phyloP scores from a whole-genome alignment of 2,113 vertebrate genomes.

The Ibidorhyncha struthersii region DNA sequence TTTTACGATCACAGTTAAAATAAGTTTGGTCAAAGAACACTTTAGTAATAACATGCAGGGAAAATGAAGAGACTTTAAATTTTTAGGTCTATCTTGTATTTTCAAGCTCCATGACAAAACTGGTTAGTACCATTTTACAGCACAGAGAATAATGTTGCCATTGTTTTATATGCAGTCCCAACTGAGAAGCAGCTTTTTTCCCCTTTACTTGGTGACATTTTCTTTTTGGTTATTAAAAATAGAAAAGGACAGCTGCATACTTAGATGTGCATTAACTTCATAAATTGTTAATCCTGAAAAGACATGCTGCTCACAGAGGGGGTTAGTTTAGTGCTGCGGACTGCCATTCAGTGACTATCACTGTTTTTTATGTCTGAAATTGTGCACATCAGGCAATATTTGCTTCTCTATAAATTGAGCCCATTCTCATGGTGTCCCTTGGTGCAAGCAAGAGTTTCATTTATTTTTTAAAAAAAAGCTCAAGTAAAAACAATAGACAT shows the following conservation, averaged over 20 bases:
- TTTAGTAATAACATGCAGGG: background rate
- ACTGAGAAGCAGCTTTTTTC: background rate
- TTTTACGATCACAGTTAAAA: background rate
- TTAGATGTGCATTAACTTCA: conserved; percentile 51
- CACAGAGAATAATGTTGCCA: background rate
- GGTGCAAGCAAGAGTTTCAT: background rate
- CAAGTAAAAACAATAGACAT: background rate
- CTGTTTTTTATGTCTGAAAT: background rate
- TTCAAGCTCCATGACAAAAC: background rate
- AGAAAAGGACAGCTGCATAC: conserved; percentile 50
- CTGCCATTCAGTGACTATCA: background rate
- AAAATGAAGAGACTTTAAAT: background rate
- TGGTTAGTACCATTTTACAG: background rate
- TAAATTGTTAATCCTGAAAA: conserved; percentile 54
- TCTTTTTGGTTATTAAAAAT: conserved; percentile 56
- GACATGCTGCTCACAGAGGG: conserved; percentile 2
- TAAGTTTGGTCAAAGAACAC: background rate
- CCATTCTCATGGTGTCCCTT: background rate
- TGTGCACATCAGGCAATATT: background rate
- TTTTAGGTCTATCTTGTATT: background rate
- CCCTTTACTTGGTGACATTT: conserved; percentile 16
- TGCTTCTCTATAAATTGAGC: background rate
- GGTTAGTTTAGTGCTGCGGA: background rate
- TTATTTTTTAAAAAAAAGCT: background rate
- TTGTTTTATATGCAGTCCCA: background rate